Evolutionary conservation across 2,797 vertebrate genomes (phyloP).

Genomic region (Chromobotia macracanthus): DNA sequence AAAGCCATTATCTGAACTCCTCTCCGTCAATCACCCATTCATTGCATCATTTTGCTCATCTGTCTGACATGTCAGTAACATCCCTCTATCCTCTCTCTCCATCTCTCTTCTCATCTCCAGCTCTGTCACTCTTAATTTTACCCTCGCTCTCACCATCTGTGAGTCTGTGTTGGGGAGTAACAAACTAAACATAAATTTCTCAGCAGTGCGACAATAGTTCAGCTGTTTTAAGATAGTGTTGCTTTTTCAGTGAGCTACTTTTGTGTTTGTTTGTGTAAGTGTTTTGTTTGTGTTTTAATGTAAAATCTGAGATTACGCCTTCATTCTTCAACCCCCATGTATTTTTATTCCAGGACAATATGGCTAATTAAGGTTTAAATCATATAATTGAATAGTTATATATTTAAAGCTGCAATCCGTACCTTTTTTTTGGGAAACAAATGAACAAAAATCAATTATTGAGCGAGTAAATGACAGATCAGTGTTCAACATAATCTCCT

Average conservation of each 20-base stretch:
- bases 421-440: too few species aligned
- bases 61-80: conserved; percentile 21
- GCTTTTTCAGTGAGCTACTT: background rate
- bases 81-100: background rate
- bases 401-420: too few species aligned
- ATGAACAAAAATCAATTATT: too few species aligned
- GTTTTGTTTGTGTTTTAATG: background rate
- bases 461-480: too few species aligned
- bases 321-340: too few species aligned
- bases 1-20: conserved; percentile 34
- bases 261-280: too few species aligned
- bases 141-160: conserved; percentile 11
- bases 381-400: too few species aligned
- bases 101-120: conserved; percentile 11
- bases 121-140: conserved; percentile 28
- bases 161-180: background rate
- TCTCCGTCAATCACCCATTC: conserved; percentile 23
- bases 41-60: conserved; percentile 37
- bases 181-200: background rate
- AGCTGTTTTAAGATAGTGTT: background rate
- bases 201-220: background rate
- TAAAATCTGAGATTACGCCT: too few species aligned
- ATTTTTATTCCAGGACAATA: too few species aligned
- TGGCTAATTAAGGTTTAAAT: too few species aligned
- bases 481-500: too few species aligned